These are phyloP conservation scores for Gorsachius magnificus DNA, from an alignment of 2,797 vertebrate species.

Conservation along the genomic window DNA sequence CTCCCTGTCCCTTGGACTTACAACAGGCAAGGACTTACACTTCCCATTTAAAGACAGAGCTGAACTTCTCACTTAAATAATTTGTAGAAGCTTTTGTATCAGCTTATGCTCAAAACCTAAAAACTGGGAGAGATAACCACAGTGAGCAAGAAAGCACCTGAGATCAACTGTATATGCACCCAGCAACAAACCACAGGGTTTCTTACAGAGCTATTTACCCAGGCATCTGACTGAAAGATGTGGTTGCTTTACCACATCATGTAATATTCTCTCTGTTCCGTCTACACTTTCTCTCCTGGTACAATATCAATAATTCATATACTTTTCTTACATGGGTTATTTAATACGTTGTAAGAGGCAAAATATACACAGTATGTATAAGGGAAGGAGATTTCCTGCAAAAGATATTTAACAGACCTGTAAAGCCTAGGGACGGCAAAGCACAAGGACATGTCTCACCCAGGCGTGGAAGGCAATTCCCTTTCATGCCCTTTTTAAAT, in stretches of 20 bases:
- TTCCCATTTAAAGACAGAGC: background rate
- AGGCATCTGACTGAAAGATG: background rate
- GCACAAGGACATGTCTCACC: background rate
- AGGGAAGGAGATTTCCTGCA: background rate
- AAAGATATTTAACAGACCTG: background rate
- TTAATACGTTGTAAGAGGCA: background rate
- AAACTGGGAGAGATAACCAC: background rate
- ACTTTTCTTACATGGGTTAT: background rate
- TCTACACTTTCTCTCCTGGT: background rate
- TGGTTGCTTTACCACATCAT: background rate
- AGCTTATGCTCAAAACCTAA: background rate
- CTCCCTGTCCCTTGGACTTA: background rate
- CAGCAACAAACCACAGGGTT: background rate
- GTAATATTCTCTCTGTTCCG: constrained; percentile 42
- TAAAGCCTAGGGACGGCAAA: background rate
- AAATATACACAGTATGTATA: background rate
- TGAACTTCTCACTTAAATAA: background rate
- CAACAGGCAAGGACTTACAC: background rate
- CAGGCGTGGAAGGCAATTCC: background rate
- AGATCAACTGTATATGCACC: background rate
- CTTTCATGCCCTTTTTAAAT: background rate
- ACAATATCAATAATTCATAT: constrained; percentile 13
- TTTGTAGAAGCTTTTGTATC: constrained; percentile 1
- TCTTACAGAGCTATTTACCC: background rate
- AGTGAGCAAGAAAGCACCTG: background rate